Evolutionary conservation across 2,888 invertebrate species (phyloP).

Genomic region (Quadriops clusia): DNA sequence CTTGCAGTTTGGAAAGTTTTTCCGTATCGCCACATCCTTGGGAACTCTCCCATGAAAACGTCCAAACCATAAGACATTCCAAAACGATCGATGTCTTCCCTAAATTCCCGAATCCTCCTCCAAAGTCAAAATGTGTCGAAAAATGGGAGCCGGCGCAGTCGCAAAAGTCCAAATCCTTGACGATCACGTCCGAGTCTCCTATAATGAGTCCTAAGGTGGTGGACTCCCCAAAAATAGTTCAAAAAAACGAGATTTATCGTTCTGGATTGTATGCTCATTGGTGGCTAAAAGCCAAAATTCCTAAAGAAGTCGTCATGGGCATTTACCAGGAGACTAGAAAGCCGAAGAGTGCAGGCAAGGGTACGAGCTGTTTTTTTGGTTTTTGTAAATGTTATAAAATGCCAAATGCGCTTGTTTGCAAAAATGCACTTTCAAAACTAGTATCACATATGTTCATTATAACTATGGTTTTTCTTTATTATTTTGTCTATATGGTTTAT

Average conservation of each 20-base stretch:
- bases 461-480: too few species aligned
- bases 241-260: constrained; percentile 52
- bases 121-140: constrained; percentile 39
- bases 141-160: constrained; percentile 35
- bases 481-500: too few species aligned
- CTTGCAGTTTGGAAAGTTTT: constrained; percentile 36
- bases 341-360: constrained; percentile 36
- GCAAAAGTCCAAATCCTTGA: constrained; percentile 28
- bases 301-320: constrained; percentile 44
- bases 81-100: constrained; percentile 30
- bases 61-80: constrained; percentile 40
- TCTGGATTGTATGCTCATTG: constrained; percentile 84
- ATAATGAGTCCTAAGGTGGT: constrained; percentile 21
- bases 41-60: constrained; percentile 34
- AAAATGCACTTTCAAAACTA: too few species aligned
- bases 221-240: constrained; percentile 26
- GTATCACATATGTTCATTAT: too few species aligned
- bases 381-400: constrained; percentile 12
- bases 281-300: constrained; percentile 84
- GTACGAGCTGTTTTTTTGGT: constrained; percentile 19
- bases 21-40: constrained; percentile 39
- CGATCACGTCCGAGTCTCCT: constrained; percentile 24
- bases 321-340: constrained; percentile 33
- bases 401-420: constrained; percentile 12
- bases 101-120: constrained; percentile 3